Evolutionary conservation across 2,113 vertebrate species (phyloP).

Genomic region (Chaetodon trifascialis): DNA sequence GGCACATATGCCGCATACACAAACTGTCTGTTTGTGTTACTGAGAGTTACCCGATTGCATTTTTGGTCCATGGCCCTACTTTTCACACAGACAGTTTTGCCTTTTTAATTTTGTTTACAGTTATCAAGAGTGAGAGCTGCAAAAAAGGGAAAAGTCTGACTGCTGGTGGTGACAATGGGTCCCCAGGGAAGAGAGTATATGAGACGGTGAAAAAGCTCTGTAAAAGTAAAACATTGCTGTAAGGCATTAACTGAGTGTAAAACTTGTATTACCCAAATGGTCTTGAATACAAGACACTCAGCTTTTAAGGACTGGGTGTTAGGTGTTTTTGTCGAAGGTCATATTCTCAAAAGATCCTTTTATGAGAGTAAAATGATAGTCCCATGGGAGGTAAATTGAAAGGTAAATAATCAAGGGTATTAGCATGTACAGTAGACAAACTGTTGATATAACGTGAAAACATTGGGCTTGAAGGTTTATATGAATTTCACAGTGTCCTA

Average conservation of each 20-base stretch:
- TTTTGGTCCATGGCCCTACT: not conserved
- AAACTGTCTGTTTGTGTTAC: not conserved
- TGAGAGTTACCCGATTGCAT: not conserved
- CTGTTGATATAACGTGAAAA: not conserved
- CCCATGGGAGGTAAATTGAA: conserved; percentile 3
- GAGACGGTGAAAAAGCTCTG: conserved; percentile 8
- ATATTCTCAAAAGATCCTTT: conserved; percentile 1
- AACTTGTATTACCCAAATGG: conserved; percentile 28
- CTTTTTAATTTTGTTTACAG: conserved; percentile 37
- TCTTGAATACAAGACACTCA: not conserved
- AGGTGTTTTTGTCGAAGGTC: not conserved
- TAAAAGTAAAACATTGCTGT: conserved; percentile 32
- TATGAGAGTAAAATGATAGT: not conserved
- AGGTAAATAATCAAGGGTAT: not conserved
- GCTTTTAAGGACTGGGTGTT: conserved; percentile 6
- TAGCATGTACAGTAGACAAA: not conserved
- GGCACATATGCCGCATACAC: not conserved
- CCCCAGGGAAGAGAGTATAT: not conserved
- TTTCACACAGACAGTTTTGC: conserved; percentile 2
- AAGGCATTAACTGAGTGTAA: conserved; percentile 30
- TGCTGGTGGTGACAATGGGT: conserved; percentile 15
- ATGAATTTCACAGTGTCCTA: not conserved
- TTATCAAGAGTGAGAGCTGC: conserved; percentile 4
- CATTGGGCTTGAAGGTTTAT: not conserved
- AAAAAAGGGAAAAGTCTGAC: not conserved